Base-by-base conservation (phyloP, 2,797 vertebrate species). In the Emydoidea blandingii region DNA sequence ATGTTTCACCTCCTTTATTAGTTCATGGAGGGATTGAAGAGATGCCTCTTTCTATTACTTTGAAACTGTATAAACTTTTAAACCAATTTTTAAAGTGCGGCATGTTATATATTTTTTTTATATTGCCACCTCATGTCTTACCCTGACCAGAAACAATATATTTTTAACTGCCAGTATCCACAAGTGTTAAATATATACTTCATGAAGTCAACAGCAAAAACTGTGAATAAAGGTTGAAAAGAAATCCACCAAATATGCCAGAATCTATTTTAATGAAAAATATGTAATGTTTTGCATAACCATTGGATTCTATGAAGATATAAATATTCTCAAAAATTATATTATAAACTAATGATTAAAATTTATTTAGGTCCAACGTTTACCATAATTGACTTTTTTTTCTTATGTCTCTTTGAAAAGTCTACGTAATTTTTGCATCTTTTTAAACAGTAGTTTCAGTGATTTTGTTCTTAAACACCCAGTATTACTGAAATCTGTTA, bases 21-120 rank as follows among this genome's bases (percentile, higher is more conserved):
- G 49, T 37, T 89, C 2, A 62, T 7, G 3, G 62, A 12, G 18
- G n/a, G 10, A 68, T 12, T 37, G n/a, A 68, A 68, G n/a, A 68
- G n/a, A n/a, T 37, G 62, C 62, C 62, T 68, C n/a, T 68, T 68
- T 65, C 57, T 97, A 86, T 94, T 95, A 97, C 89, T 95, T 88
- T 95, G 95, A 96, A 96, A 94, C 88, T 95, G 49, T 74, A 84
- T 87, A 79, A 82, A 94, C 92, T 95, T 88, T 93, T 92, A 93
- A 92, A 96, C 86, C 96, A 93, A 88, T 96, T 96, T 95, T 86
- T 89, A 92, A 41, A 74, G 19, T 72, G n/a, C 4, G 2, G 41
- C 41, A 41, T 92, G 79, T 89, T 94, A 14, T 68, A 34, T 37
- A n/a, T 87, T 47, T 96, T 96, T 62, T 88, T 86, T 90, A 79